Percentiles rank a stretch among this genome's conserved stretches.
Conservation (phyloP, 1,140 invertebrate genomes). For the Oncopeltus fasciatus region DNA sequence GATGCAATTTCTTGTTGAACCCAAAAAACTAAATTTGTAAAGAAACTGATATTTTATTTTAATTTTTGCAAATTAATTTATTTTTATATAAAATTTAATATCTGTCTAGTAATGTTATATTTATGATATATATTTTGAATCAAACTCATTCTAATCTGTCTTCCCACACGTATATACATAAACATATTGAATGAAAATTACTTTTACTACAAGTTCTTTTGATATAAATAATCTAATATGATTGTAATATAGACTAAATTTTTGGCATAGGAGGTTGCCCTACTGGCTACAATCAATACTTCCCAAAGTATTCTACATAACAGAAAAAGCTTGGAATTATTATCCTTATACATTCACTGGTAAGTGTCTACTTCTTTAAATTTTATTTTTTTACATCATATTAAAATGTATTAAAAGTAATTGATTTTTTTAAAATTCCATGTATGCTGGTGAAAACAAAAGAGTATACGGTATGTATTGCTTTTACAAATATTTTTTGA, state of each 20-base stretch:
- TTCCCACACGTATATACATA: too few relatives aligned
- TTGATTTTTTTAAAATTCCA: background rate
- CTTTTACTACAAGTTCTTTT: too few relatives aligned
- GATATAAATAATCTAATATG: too few relatives aligned
- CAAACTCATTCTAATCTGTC: too few relatives aligned
- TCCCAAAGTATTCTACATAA: slow-evolving; percentile 82
- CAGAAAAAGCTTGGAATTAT: slow-evolving; percentile 90
- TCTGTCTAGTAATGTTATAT: too few relatives aligned
- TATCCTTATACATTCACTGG: slow-evolving; percentile 85
- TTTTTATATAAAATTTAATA: too few relatives aligned
- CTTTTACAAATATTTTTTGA: background rate
- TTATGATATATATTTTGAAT: too few relatives aligned
- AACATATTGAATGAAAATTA: too few relatives aligned
- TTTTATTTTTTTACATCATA: slow-evolving; percentile 10
- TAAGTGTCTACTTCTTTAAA: slow-evolving; percentile 27
- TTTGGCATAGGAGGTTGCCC: slow-evolving; percentile 61
- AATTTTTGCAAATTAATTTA: too few relatives aligned
- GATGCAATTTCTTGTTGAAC: too few relatives aligned
- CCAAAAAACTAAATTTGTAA: too few relatives aligned
- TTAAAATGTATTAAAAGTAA: slow-evolving; percentile 1
- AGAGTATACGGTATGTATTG: background rate
- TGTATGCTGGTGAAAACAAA: background rate
- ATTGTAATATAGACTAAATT: background rate
- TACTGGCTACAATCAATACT: slow-evolving; percentile 77
- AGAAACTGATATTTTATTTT: too few relatives aligned